Evolutionary conservation across 2,888 invertebrate species (phyloP).

Genomic region (Ormyrus nitidulus): DNA sequence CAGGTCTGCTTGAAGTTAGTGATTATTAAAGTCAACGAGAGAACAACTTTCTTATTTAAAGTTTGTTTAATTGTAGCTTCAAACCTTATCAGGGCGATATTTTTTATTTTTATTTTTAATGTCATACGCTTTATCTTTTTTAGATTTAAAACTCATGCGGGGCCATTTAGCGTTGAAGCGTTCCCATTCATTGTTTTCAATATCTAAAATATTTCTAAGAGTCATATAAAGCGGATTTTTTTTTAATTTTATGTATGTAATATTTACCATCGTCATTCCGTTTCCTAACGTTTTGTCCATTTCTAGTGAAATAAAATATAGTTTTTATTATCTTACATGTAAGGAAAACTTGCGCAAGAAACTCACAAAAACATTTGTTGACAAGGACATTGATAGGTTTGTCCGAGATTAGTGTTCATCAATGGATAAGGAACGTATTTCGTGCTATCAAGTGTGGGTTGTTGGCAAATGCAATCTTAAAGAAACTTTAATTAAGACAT

Average conservation of each 20-base stretch:
- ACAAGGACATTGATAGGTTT: conserved; percentile 36
- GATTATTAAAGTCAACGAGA: background rate
- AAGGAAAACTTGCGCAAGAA: background rate
- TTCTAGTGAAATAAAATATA: conserved; percentile 17
- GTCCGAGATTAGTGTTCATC: conserved; percentile 26
- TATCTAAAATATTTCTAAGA: conserved; percentile 27
- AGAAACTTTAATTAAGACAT: conserved; percentile 12
- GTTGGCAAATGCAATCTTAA: conserved; percentile 45
- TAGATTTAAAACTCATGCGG: conserved; percentile 56
- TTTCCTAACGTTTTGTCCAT: conserved; percentile 13
- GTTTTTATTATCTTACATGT: background rate
- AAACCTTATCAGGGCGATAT: conserved; percentile 35
- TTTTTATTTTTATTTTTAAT: conserved; percentile 57
- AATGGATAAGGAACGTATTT: conserved; percentile 36
- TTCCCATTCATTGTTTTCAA: conserved; percentile 49
- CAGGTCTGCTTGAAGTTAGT: conserved; percentile 14
- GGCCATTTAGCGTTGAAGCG: conserved; percentile 65
- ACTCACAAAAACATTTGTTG: conserved; percentile 45
- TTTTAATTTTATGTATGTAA: conserved; percentile 9
- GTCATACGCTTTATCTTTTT: conserved; percentile 63
- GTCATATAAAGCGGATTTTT: background rate
- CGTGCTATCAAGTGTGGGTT: background rate
- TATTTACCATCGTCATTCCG: conserved; percentile 36
- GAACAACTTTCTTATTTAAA: background rate
- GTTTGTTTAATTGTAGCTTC: background rate